Evolutionary conservation across 2,888 invertebrate species (phyloP).

Genomic region (Tetrapedia diversipes): DNA sequence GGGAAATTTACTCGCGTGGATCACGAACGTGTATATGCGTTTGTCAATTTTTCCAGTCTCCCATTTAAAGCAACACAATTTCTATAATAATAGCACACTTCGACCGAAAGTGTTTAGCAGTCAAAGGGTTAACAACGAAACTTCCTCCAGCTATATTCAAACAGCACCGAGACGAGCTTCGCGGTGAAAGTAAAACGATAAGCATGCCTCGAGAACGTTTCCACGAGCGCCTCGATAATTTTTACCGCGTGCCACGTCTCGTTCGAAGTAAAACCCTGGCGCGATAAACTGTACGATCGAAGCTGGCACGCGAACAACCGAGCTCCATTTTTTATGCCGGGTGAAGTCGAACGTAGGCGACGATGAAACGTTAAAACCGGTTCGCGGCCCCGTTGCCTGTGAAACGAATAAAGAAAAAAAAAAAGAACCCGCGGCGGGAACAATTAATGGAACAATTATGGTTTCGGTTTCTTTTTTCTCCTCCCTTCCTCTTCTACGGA

Average conservation of each 20-base stretch:
- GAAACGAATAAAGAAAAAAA: too few relatives aligned
- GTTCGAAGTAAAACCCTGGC: conserved; percentile 12
- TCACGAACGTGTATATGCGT: too few relatives aligned
- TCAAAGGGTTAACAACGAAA: too few relatives aligned
- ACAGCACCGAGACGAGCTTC: background rate
- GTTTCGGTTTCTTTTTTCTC: background rate
- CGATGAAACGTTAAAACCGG: conserved; percentile 12
- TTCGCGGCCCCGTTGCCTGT: background rate
- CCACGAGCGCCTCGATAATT: background rate
- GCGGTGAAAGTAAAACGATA: background rate
- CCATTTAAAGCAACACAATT: too few relatives aligned
- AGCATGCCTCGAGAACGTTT: background rate
- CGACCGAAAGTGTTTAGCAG: too few relatives aligned
- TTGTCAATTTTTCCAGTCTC: too few relatives aligned
- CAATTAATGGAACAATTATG: conserved; percentile 23
- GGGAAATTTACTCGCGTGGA: too few relatives aligned
- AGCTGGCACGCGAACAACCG: conserved; percentile 18
- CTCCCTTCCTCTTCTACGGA: conserved; percentile 11
- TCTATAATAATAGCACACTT: too few relatives aligned
- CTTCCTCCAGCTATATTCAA: background rate
- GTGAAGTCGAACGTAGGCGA: background rate
- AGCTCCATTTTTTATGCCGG: background rate
- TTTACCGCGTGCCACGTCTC: background rate
- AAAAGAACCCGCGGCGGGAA: conserved; percentile 7
- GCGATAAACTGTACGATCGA: conserved; percentile 6